These are phyloP conservation scores for Gallinago paraguaiae DNA, from an alignment of 2,113 vertebrate genomes.

Conservation along the genomic window DNA sequence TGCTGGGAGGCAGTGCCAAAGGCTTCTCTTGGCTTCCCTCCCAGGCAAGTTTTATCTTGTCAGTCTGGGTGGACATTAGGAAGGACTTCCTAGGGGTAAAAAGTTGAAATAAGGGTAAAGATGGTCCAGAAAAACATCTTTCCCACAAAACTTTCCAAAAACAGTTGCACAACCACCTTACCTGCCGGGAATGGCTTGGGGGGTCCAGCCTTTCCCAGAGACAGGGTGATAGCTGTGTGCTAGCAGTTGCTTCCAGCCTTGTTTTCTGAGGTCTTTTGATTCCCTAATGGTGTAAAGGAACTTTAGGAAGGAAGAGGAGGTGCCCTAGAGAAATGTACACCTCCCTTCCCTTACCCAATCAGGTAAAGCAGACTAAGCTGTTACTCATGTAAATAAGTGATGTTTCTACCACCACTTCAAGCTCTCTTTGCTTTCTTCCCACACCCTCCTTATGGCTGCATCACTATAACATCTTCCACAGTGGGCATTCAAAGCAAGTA, in stretches of 20 bases:
- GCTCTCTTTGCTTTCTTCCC: not conserved
- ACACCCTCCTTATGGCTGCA: not conserved
- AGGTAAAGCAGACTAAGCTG: not conserved
- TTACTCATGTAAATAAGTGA: not conserved
- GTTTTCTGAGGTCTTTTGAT: not conserved
- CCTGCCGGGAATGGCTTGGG: not conserved
- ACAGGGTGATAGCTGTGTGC: not conserved
- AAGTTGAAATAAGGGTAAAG: not conserved
- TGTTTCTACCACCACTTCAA: not conserved
- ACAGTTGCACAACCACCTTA: not conserved
- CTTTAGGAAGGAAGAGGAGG: not conserved
- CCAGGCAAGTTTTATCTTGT: not conserved
- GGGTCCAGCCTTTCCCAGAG: not conserved
- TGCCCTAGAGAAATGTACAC: not conserved
- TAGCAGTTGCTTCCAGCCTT: not conserved
- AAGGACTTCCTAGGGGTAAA: not conserved
- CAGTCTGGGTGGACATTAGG: not conserved
- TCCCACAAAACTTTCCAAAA: not conserved
- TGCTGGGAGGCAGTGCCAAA: not conserved
- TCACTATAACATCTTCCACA: not conserved
- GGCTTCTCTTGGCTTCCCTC: not conserved
- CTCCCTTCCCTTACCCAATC: not conserved
- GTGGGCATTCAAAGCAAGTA: not conserved
- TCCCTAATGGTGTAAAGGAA: not conserved
- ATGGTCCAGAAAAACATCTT: not conserved